Percentiles rank a stretch among this genome's conserved stretches.
Conservation (phyloP, 37 sponge, comb jelly and placozoan species). For the Halichondria panicea region DNA sequence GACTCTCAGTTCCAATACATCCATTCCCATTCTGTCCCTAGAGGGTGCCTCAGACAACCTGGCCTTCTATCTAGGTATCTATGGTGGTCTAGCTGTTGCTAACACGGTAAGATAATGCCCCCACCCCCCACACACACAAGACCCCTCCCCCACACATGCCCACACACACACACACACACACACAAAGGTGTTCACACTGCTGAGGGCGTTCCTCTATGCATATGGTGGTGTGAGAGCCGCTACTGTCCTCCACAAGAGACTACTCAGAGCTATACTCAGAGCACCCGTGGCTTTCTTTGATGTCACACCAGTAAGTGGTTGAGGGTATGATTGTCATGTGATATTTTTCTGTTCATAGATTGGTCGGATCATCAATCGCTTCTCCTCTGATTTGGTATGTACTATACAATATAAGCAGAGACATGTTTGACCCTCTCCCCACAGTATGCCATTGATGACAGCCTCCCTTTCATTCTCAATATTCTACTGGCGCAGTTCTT, state of each 20-base stretch:
- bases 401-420: not conserved
- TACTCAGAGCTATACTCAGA: slow-evolving; percentile 68
- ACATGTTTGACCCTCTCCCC: not conserved
- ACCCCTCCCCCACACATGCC: not conserved
- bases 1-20: not conserved
- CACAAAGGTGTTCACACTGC: slow-evolving; percentile 82
- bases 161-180: not conserved
- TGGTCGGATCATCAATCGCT: slow-evolving; percentile 85
- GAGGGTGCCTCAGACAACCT: slow-evolving; percentile 28
- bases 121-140: no score
- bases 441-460: slow-evolving; percentile 93
- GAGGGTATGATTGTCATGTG: slow-evolving; percentile 1
- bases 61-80: slow-evolving; percentile 83
- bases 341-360: slow-evolving; percentile 50
- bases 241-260: slow-evolving; percentile 67
- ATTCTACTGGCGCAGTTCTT: slow-evolving; percentile 92
- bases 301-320: slow-evolving; percentile 79
- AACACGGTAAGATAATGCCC: slow-evolving; percentile 73
- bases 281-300: slow-evolving; percentile 93
- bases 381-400: slow-evolving; percentile 89
- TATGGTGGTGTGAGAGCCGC: slow-evolving; percentile 96
- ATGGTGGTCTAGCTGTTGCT: slow-evolving; percentile 83
- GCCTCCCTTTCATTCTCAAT: slow-evolving; percentile 95
- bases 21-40: not conserved
- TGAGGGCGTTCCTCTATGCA: slow-evolving; percentile 93